phyloP scores from a whole-genome alignment of 2,113 vertebrate species.

The Chelonoidis abingdonii region DNA sequence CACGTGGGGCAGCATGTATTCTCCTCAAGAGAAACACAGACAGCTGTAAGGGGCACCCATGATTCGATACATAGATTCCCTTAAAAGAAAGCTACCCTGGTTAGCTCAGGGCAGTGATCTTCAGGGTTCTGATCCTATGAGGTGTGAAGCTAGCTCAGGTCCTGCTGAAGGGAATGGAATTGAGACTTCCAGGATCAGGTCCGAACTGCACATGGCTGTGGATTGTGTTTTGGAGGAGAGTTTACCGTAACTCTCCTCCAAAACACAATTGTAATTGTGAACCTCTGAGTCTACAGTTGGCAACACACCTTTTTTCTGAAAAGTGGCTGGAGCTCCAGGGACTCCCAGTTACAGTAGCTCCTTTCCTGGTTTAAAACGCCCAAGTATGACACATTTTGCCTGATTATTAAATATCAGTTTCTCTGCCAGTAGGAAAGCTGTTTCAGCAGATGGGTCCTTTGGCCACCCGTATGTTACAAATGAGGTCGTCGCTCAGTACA shows the following conservation, averaged over 20 bases:
- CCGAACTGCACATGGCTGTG: not conserved
- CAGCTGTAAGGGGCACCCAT: not conserved
- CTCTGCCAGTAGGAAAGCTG: not conserved
- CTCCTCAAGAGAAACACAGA: not conserved
- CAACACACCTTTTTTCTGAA: rapidly evolving
- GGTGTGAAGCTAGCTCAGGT: not conserved
- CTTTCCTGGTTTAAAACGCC: not conserved
- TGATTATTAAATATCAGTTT: rapidly evolving
- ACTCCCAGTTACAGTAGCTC: rapidly evolving
- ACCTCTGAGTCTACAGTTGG: rapidly evolving
- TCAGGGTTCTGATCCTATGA: not conserved
- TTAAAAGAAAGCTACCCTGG: rapidly evolving
- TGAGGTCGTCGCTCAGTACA: not conserved
- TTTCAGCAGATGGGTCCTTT: not conserved
- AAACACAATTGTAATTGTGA: not conserved
- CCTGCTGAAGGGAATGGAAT: not conserved
- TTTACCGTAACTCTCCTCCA: not conserved
- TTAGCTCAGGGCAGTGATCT: rapidly evolving
- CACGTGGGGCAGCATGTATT: not conserved
- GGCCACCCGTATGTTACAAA: not conserved
- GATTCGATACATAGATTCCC: not conserved
- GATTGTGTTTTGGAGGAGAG: not conserved
- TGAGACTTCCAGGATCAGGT: not conserved
- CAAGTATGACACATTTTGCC: not conserved
- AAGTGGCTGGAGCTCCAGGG: not conserved